These are phyloP conservation scores for Montifringilla adamsi DNA, from an alignment of 2,113 vertebrate genomes.

Conservation along the genomic window DNA sequence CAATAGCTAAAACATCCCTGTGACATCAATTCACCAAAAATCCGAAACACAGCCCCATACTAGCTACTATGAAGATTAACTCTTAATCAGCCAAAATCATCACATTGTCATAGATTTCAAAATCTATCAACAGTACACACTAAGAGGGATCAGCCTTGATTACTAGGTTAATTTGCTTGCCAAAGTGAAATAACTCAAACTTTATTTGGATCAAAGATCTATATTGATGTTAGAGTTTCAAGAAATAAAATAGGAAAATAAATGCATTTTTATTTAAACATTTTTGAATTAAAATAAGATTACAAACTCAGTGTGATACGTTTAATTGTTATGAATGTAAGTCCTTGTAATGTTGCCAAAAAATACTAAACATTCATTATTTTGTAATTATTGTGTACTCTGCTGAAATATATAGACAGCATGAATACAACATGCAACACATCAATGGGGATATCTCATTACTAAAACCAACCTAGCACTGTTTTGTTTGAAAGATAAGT, in stretches of 20 bases:
- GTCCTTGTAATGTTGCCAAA: neutral
- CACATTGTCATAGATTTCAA: neutral
- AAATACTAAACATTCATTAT: neutral
- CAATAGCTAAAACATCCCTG: neutral
- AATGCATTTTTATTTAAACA: neutral
- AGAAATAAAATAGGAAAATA: neutral
- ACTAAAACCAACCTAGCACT: neutral
- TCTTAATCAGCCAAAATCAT: neutral
- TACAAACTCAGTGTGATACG: rapidly evolving
- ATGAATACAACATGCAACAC: neutral
- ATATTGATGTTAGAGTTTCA: neutral
- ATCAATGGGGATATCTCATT: neutral
- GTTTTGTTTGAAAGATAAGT: neutral
- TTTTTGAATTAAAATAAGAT: neutral
- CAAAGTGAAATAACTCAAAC: neutral
- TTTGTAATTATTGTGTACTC: neutral
- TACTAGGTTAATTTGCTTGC: neutral
- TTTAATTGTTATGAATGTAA: neutral
- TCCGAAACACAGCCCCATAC: neutral
- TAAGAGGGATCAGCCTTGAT: neutral
- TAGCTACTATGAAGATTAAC: neutral
- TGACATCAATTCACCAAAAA: neutral
- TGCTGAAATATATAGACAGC: neutral
- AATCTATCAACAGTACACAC: neutral
- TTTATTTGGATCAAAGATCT: neutral